Conservation (phyloP, 2,113 vertebrate species). For the Neodon shergylaensis region DNA sequence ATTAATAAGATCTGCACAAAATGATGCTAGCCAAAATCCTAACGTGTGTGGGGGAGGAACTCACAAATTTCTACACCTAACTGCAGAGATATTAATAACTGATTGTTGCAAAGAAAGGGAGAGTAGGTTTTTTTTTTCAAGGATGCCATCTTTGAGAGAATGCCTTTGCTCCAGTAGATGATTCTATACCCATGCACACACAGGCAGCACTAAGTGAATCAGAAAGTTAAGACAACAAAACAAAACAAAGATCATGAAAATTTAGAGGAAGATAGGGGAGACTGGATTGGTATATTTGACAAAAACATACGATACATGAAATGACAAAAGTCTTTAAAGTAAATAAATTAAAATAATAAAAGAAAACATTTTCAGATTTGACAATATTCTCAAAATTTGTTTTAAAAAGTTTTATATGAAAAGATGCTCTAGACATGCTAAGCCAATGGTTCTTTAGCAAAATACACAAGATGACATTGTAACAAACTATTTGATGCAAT, state of each 20-base stretch:
- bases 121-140: not conserved
- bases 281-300: not conserved
- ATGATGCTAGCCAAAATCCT: not conserved
- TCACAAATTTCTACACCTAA: not conserved
- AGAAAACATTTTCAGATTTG: not conserved
- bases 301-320: not conserved
- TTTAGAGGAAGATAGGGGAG: not conserved
- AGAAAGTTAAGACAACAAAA: not conserved
- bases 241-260: not conserved
- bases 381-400: not conserved
- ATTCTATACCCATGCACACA: not conserved
- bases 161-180: not conserved
- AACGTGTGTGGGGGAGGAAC: not conserved
- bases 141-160: not conserved
- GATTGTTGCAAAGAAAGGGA: not conserved
- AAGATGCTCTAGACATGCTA: not conserved
- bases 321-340: not conserved
- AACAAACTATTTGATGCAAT: slow-evolving; percentile 9
- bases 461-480: not conserved
- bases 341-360: not conserved
- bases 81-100: not conserved
- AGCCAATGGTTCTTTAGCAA: not conserved
- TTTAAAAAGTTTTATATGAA: not conserved
- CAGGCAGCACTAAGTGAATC: not conserved
- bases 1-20: not conserved